Percentiles rank a stretch among this genome's conserved stretches.
Conservation (phyloP, 2,888 invertebrate genomes). For the Herminia tarsipennalis region DNA sequence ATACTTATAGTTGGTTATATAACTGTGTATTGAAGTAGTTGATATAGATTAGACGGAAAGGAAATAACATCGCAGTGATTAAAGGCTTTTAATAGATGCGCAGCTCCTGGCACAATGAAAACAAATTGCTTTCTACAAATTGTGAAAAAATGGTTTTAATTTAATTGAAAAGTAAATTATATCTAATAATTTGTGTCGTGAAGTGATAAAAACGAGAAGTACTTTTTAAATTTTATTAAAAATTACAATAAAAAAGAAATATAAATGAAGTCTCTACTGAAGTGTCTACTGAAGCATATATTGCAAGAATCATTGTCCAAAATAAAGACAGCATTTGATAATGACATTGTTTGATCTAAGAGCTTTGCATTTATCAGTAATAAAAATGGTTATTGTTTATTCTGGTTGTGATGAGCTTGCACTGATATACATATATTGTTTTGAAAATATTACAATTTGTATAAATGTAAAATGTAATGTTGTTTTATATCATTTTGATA, state of each 20-base stretch:
- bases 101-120: constrained; percentile 5
- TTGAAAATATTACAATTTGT: neutral
- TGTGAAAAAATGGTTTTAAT: neutral
- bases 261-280: no score
- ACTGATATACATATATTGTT: neutral
- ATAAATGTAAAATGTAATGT: constrained; percentile 25
- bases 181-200: no score
- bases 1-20: constrained; percentile 6
- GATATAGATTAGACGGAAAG: neutral
- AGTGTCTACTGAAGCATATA: no score
- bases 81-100: neutral
- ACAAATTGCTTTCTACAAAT: neutral
- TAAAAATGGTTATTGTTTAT: constrained; percentile 9
- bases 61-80: neutral
- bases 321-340: no score
- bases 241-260: no score
- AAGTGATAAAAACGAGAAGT: no score
- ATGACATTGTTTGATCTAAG: no score
- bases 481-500: constrained; percentile 45
- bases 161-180: neutral
- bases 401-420: constrained; percentile 36
- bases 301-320: no score
- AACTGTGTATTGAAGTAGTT: constrained; percentile 1
- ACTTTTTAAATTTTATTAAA: no score
- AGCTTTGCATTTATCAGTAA: no score